These are phyloP conservation scores for Neoseiulus cucumeris DNA, from an alignment of 1,140 invertebrate species.

Conservation along the genomic window DNA sequence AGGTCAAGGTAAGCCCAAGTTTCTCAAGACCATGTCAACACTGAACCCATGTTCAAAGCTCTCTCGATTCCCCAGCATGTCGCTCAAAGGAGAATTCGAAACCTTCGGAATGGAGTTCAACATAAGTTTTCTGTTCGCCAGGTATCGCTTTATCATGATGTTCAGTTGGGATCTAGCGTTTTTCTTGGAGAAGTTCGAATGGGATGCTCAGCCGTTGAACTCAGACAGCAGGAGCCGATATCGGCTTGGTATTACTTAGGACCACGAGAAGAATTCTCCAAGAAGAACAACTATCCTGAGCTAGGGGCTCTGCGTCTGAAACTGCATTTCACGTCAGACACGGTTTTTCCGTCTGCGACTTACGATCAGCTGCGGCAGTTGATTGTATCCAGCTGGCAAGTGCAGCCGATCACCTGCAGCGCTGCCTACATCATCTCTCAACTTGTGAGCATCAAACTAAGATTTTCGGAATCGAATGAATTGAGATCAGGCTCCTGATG, in stretches of 20 bases:
- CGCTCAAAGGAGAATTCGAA: no score
- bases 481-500: constrained; percentile 58
- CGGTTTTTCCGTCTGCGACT: constrained; percentile 56
- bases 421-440: constrained; percentile 68
- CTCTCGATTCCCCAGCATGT: constrained; percentile 23
- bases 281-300: constrained; percentile 29
- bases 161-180: constrained; percentile 46
- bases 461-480: constrained; percentile 63
- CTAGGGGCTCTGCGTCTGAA: constrained; percentile 61
- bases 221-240: constrained; percentile 25
- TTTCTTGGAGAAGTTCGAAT: constrained; percentile 69
- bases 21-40: neutral
- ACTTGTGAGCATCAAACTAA: constrained; percentile 58
- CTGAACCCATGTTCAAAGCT: constrained; percentile 11
- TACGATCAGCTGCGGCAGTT: constrained; percentile 54
- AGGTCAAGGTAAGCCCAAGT: neutral
- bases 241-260: constrained; percentile 55
- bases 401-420: constrained; percentile 58
- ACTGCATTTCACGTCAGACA: constrained; percentile 65
- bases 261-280: constrained; percentile 31
- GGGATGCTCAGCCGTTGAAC: constrained; percentile 40
- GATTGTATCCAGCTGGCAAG: constrained; percentile 17
- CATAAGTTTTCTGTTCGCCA: constrained; percentile 19
- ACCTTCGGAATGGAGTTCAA: no score
- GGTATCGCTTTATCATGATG: constrained; percentile 62